phyloP scores from a whole-genome alignment of 2,888 invertebrate genomes.

The Mechanitis messenoides region DNA sequence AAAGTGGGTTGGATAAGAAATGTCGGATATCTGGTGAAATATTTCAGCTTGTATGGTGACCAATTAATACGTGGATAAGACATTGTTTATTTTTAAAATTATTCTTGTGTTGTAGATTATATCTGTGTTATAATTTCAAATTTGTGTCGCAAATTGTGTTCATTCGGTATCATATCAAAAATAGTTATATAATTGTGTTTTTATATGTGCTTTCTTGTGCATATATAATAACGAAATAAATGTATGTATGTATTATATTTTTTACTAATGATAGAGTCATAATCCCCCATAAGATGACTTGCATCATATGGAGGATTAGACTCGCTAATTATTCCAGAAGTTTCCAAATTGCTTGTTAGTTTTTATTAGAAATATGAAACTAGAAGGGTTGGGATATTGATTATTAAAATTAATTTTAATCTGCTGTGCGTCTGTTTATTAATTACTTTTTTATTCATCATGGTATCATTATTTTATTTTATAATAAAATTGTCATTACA shows the following conservation, averaged over 20 bases:
- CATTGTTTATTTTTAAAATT: conserved; percentile 34
- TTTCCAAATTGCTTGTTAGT: conserved; percentile 51
- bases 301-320: conserved; percentile 63
- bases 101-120: conserved; percentile 22
- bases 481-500: no score
- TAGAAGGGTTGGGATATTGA: conserved; percentile 11
- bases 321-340: conserved; percentile 55
- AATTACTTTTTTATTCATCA: neutral
- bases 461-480: no score
- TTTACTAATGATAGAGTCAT: conserved; percentile 29
- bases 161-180: no score
- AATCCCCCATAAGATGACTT: conserved; percentile 51
- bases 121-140: neutral
- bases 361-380: conserved; percentile 29
- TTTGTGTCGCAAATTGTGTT: no score
- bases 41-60: conserved; percentile 45
- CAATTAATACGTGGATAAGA: conserved; percentile 57
- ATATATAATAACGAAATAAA: no score
- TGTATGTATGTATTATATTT: conserved; percentile 9
- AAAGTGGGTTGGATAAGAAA: conserved; percentile 74
- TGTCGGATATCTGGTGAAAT: conserved; percentile 71
- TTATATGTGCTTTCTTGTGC: no score
- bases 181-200: no score
- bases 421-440: neutral
- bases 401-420: conserved; percentile 8